These are phyloP conservation scores for Oscheius sp. DNA, from an alignment of 2,888 invertebrate genomes.

Conservation along the genomic window DNA sequence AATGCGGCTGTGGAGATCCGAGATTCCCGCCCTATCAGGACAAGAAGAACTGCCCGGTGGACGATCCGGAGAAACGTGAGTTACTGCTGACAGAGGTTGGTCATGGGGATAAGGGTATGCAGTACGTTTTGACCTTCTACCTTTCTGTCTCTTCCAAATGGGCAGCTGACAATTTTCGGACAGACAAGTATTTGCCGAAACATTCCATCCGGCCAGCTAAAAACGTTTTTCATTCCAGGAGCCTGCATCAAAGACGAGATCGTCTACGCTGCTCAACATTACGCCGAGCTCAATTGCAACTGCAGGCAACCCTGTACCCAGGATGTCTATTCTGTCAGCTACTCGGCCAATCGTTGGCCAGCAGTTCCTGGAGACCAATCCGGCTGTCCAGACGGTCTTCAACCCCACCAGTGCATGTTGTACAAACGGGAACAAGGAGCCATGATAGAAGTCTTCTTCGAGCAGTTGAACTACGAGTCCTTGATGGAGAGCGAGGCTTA, in stretches of 20 bases:
- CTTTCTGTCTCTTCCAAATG: background rate
- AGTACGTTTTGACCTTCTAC: background rate
- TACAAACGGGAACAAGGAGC: conserved; percentile 70
- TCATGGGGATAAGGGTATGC: background rate
- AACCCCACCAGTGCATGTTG: conserved; percentile 61
- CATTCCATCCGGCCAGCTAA: no score
- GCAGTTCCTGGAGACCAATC: conserved; percentile 51
- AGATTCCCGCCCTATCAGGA: conserved; percentile 64
- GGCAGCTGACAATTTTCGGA: no score
- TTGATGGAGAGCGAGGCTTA: conserved; percentile 71
- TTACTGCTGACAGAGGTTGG: background rate
- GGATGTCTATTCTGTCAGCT: conserved; percentile 68
- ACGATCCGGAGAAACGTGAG: conserved; percentile 61
- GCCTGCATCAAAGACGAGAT: conserved; percentile 65
- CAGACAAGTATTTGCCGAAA: no score
- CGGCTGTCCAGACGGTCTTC: conserved; percentile 64
- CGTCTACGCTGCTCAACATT: conserved; percentile 55
- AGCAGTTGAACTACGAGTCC: conserved; percentile 71
- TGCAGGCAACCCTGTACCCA: conserved; percentile 72
- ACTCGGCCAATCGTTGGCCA: conserved; percentile 66
- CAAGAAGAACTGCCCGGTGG: conserved; percentile 66
- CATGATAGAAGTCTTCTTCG: conserved; percentile 72
- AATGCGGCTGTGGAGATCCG: conserved; percentile 72
- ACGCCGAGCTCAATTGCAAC: conserved; percentile 54
- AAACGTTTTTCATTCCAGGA: conserved; percentile 47